Evolutionary conservation across 2,797 vertebrate genomes (phyloP), one percentile per base, ranked within the genome.

Genomic region (Rhodeus uyekii): DNA sequence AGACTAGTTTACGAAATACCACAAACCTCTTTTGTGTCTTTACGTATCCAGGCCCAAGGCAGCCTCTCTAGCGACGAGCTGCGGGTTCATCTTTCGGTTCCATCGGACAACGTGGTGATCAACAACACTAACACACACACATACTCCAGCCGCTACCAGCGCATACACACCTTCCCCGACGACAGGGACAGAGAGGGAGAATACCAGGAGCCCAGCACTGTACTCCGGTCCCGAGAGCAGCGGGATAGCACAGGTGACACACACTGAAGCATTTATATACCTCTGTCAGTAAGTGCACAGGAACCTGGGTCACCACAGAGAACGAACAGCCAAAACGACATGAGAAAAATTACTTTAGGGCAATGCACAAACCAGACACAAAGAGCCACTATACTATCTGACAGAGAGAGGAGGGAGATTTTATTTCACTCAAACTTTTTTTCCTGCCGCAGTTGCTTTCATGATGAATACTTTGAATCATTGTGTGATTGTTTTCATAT

Each of bases 71-170:
- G 95, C 1, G 96, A 97, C 0, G 97, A 98, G 91, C 94, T 99
- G 75, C 95, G 96, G 0, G 97, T 97, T 75, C 96, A 96, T 82
- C 95, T 98, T 44, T 98, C 97, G 0, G 95, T 97, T 46, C 96
- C 97, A 0, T 93, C 94, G 0, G 97, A 98, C 89, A 96, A 97
- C 7, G 95, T 99, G 34, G 96, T 98, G 89, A 98, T 98, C 93
- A 98, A 98, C 92, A 98, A 98, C 91, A 96, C 95, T 91, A 98
- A 97, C 91, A 96, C 95, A 0, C 96, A 96, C 84, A 96, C 94
- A 75, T 95, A 96, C 89, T 95, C 94, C 0, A 96, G 95, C 81
- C 95, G 96, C 72, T 97, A 97, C 69, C 96, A 97, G 88, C 94
- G 96, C 78, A 96, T 96, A 81, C 94, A 95, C 83, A 96, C 96